phyloP scores from a whole-genome alignment of 1,140 invertebrate species.

The Sipha flava region DNA sequence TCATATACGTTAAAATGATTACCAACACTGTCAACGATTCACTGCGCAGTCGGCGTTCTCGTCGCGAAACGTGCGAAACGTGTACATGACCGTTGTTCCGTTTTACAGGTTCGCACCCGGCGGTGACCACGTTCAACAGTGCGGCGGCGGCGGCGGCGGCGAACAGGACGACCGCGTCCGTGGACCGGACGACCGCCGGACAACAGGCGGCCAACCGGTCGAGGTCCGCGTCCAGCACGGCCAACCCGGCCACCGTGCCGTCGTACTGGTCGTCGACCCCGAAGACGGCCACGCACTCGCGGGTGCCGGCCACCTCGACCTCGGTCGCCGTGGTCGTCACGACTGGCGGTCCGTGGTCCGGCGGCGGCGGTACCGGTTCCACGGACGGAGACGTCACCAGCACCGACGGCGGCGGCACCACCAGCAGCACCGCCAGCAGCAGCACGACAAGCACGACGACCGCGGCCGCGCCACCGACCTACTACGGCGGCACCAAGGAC shows the following conservation, averaged over 20 bases:
- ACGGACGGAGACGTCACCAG: background rate
- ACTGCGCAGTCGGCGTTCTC: no score
- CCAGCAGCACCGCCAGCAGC: constrained; percentile 28
- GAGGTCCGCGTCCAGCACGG: background rate
- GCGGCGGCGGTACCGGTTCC: no score
- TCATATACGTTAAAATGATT: no score
- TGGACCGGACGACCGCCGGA: background rate
- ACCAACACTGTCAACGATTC: no score
- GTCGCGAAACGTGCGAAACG: no score
- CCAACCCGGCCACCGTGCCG: background rate
- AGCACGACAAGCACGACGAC: constrained; percentile 36
- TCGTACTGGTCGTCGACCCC: background rate
- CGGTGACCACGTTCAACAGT: background rate
- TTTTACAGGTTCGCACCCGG: background rate
- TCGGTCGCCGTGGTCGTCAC: background rate
- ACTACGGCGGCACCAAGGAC: background rate
- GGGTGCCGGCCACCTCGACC: background rate
- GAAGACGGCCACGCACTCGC: constrained; percentile 1
- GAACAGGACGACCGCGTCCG: background rate
- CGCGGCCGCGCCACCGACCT: background rate
- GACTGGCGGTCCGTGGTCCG: background rate
- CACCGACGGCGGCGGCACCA: background rate
- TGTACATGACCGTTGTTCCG: no score
- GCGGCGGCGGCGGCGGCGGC: no score
- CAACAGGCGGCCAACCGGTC: background rate